phyloP scores from a whole-genome alignment of 2,113 vertebrate species.

The Suricata suricatta region DNA sequence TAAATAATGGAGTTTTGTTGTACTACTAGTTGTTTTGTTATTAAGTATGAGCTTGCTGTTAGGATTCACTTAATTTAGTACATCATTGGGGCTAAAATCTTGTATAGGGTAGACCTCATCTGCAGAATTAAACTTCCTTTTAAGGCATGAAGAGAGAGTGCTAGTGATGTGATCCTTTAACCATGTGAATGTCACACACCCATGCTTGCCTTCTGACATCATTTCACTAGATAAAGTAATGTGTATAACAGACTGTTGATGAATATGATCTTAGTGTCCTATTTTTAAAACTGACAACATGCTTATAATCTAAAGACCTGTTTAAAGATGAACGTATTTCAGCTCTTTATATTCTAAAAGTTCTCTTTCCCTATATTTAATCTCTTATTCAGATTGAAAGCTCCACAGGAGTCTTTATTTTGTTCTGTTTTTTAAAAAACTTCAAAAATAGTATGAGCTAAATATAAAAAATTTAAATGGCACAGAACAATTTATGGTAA shows the following conservation, averaged over 20 bases:
- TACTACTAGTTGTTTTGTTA: not conserved
- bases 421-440: not conserved
- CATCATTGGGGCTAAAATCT: slow-evolving; percentile 27
- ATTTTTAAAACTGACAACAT: slow-evolving; percentile 70
- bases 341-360: not conserved
- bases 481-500: not conserved
- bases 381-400: slow-evolving; percentile 21
- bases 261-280: slow-evolving; percentile 55
- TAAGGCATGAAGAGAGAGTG: slow-evolving; percentile 80
- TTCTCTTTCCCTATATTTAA: slow-evolving; percentile 32
- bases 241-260: slow-evolving; percentile 63
- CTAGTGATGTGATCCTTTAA: slow-evolving; percentile 83
- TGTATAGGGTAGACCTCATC: slow-evolving; percentile 49
- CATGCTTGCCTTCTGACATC: slow-evolving; percentile 85
- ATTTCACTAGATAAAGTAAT: slow-evolving; percentile 80
- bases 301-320: slow-evolving; percentile 23
- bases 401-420: slow-evolving; percentile 35
- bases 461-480: slow-evolving; percentile 22
- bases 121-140: slow-evolving; percentile 80
- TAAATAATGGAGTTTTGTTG: not conserved
- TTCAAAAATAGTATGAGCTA: not conserved
- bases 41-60: not conserved
- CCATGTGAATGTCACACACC: slow-evolving; percentile 82
- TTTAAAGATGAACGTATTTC: slow-evolving; percentile 34
- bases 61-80: slow-evolving; percentile 51